Conservation (phyloP, 2,113 vertebrate genomes). For the Nesogale talazaci region DNA sequence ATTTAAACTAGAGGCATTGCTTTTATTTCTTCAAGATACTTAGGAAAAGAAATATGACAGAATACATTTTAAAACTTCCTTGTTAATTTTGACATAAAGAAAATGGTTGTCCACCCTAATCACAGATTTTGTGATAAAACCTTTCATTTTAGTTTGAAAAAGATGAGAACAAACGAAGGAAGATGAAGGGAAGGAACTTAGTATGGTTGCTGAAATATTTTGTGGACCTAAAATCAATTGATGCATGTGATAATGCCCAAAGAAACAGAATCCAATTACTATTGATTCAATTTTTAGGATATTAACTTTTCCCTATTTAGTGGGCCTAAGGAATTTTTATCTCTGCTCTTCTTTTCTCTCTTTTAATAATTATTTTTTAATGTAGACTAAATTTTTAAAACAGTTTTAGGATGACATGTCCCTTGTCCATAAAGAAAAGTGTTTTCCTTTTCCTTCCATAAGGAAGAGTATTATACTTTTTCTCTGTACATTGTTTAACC, state of each 20-base stretch:
- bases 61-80: background rate
- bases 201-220: background rate
- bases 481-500: background rate
- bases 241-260: background rate
- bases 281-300: slow-evolving; percentile 5
- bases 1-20: background rate
- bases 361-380: background rate
- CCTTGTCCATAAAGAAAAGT: background rate
- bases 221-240: background rate
- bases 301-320: background rate
- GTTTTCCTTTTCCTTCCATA: too few species aligned
- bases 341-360: slow-evolving; percentile 7
- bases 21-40: slow-evolving; percentile 24
- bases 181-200: background rate
- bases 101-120: background rate
- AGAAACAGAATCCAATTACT: background rate
- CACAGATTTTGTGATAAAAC: background rate
- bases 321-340: background rate
- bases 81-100: background rate
- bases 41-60: background rate
- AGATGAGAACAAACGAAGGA: background rate
- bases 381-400: background rate
- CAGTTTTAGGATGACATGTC: background rate
- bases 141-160: slow-evolving; percentile 18
- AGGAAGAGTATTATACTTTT: background rate